These are phyloP conservation scores for Coleophora flavipennella DNA, from an alignment of 2,888 invertebrate genomes.

Conservation along the genomic window DNA sequence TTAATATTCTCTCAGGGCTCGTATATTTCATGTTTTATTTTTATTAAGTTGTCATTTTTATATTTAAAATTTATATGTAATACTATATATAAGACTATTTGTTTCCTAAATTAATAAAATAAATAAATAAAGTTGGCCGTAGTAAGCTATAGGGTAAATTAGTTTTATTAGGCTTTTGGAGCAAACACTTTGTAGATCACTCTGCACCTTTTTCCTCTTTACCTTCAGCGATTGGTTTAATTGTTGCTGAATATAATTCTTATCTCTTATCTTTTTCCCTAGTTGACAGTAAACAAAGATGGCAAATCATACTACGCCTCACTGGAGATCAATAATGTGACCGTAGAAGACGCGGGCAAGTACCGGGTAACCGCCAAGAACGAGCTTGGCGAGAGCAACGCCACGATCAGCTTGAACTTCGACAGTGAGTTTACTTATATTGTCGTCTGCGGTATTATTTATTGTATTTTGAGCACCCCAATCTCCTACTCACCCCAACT, in stretches of 20 bases:
- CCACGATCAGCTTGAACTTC: constrained; percentile 97
- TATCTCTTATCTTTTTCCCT: constrained; percentile 17
- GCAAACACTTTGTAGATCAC: neutral
- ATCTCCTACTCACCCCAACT: no score
- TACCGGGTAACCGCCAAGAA: constrained; percentile 98
- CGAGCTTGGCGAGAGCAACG: constrained; percentile 97
- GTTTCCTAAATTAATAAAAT: no score
- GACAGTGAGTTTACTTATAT: constrained; percentile 86
- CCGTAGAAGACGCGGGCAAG: constrained; percentile 97
- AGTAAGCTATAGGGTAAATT: no score
- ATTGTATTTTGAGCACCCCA: no score
- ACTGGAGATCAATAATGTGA: constrained; percentile 93
- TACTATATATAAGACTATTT: no score
- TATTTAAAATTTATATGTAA: no score
- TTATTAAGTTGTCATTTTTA: no score
- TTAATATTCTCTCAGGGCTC: no score
- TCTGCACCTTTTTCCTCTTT: no score
- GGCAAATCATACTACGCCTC: constrained; percentile 95
- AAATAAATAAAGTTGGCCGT: no score
- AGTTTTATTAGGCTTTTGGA: neutral
- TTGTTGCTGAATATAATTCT: neutral
- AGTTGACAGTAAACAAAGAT: constrained; percentile 92
- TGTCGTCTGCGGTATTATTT: no score
- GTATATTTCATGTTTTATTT: no score
- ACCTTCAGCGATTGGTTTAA: neutral